Conservation (phyloP, 2,888 invertebrate genomes). For the Hyles lineata region DNA sequence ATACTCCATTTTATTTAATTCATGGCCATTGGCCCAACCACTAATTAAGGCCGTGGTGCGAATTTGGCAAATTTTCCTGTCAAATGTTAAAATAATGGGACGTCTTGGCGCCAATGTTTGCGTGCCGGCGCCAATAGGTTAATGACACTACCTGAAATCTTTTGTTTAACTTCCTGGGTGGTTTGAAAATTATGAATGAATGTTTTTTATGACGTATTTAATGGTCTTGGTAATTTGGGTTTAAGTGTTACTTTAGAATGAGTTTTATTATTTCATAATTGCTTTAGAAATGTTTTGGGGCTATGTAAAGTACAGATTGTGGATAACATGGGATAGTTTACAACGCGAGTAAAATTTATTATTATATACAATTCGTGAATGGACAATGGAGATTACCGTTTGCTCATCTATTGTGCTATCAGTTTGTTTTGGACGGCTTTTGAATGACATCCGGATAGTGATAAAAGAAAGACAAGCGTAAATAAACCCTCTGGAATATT, state of each 20-base stretch:
- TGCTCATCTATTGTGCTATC: neutral
- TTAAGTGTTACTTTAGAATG: neutral
- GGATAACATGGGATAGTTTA: neutral
- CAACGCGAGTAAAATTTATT: neutral
- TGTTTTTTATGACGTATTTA: constrained; percentile 1
- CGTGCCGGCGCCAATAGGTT: constrained; percentile 22
- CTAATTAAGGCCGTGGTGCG: constrained; percentile 23
- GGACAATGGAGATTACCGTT: neutral
- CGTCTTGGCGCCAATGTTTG: constrained; percentile 30
- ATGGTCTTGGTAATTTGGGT: neutral
- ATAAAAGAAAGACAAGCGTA: no score
- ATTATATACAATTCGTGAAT: neutral
- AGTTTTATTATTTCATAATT: constrained; percentile 7
- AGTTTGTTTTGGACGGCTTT: neutral
- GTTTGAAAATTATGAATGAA: constrained; percentile 32
- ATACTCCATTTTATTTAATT: neutral
- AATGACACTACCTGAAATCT: constrained; percentile 28
- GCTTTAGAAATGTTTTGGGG: neutral
- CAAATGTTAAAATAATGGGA: constrained; percentile 29
- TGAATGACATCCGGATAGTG: neutral
- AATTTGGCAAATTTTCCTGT: constrained; percentile 30
- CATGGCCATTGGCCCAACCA: constrained; percentile 18
- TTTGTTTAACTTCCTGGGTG: constrained; percentile 31
- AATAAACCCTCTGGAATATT: no score
- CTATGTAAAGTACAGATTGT: neutral